A percentile compares a stretch with the other conserved stretches of the same genome.
Conservation (phyloP, 2,888 invertebrate species). For the Capitulum mitella region DNA sequence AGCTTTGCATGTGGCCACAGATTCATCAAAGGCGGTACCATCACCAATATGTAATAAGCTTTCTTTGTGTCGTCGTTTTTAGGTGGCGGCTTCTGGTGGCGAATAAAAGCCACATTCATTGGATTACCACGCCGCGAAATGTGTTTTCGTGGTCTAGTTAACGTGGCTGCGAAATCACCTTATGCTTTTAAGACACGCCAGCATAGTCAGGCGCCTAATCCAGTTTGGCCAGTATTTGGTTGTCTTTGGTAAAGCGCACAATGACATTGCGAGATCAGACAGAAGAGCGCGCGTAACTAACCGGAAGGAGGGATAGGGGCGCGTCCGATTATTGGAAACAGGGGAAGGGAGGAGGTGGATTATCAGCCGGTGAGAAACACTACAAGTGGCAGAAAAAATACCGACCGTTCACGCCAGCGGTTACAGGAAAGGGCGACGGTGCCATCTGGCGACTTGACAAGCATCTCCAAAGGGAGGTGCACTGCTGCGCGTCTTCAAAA, state of each 20-base stretch:
- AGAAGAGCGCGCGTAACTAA: conserved; percentile 6
- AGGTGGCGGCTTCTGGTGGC: neutral
- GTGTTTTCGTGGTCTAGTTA: conserved; percentile 20
- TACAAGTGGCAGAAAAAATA: neutral
- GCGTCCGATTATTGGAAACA: neutral
- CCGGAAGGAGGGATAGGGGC: conserved; percentile 16
- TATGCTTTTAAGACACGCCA: conserved; percentile 21
- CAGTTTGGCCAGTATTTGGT: conserved; percentile 1
- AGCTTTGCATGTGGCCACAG: neutral
- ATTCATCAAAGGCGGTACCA: neutral
- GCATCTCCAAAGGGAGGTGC: no score
- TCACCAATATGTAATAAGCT: neutral
- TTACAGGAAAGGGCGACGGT: no score
- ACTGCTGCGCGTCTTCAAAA: no score
- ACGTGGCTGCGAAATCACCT: conserved; percentile 7
- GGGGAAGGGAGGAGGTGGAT: neutral
- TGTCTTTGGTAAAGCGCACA: conserved; percentile 16
- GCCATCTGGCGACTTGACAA: no score
- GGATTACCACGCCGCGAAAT: conserved; percentile 11
- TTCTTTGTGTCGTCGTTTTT: neutral
- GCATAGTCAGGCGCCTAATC: neutral
- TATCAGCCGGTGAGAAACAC: neutral
- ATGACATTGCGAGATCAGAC: neutral
- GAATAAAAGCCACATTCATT: conserved; percentile 8
- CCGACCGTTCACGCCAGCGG: no score